Evolutionary conservation across 2,888 invertebrate species (phyloP), one percentile per base, ranked within the genome.

Genomic region (Dryomyza anilis): DNA sequence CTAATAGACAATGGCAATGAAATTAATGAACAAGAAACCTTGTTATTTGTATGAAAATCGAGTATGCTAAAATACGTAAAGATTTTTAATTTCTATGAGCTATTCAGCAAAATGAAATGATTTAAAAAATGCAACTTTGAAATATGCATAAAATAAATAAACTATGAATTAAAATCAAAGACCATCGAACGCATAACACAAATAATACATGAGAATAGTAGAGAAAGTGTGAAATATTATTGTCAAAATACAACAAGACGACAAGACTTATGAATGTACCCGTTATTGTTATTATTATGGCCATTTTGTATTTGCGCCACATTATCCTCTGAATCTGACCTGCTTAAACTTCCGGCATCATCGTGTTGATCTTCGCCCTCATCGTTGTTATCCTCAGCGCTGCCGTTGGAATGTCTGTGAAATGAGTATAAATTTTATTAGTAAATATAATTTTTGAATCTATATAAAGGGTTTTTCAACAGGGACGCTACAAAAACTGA

Each of bases 241-340:
- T 36, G 55, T 63, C 46, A 25, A 56, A 46, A 45, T 23, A 57
- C 58, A 64, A 64, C n/a, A n/a, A n/a, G n/a, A n/a, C 55, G 43
- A 64, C 58, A 64, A 78, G 80, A 78, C 80, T 81, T 79, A 79
- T 80, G 75, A 80, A 78, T 81, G 81, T 83, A 83, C 83, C 83
- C 83, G 82, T 83, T 84, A 83, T 83, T 83, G 80, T 83, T 83
- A 81, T 83, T 83, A 82, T 84, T 84, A 82, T 83, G 83, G 78
- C 83, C 84, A 79, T 82, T 83, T 82, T 83, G 83, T 75, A 83
- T 83, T 83, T 83, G 83, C 80, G 83, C 88, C 75, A 95, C 94
- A 75, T 94, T 95, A 74, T 94, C 94, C 84, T 95, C 95, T 57
- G 95, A 95, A 73, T 93, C 95, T 69, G 95, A 95, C 81, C 95